Conservation (phyloP, 37 sponge, comb jelly and placozoan genomes). For the Haliclona indistincta region DNA sequence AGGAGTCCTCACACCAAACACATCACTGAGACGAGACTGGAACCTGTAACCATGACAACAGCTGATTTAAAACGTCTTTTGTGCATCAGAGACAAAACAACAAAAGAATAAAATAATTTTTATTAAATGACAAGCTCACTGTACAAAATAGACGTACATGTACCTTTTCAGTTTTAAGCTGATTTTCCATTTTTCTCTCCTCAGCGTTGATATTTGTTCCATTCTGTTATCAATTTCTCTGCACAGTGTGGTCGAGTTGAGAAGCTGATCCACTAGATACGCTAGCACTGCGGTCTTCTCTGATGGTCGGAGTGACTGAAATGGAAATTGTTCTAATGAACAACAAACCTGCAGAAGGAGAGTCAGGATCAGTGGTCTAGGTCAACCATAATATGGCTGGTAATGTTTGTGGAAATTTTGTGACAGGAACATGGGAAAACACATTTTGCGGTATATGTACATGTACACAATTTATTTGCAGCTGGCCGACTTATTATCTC, state of each 20-base stretch:
- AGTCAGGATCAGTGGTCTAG: neutral
- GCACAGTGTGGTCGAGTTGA: slow-evolving; percentile 48
- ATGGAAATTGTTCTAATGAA: slow-evolving; percentile 25
- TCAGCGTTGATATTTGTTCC: slow-evolving; percentile 62
- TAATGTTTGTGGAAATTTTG: no score
- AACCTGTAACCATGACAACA: slow-evolving; percentile 38
- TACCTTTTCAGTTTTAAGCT: slow-evolving; percentile 80
- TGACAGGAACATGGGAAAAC: neutral
- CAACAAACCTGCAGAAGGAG: slow-evolving; percentile 17
- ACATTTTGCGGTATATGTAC: neutral
- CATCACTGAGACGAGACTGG: slow-evolving; percentile 33
- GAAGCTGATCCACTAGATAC: slow-evolving; percentile 61
- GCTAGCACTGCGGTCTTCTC: slow-evolving; percentile 56
- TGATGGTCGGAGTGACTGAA: slow-evolving; percentile 50
- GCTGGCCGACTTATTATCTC: no score
- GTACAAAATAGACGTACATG: no score
- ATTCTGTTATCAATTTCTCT: slow-evolving; percentile 74
- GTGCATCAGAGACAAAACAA: no score
- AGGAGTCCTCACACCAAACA: slow-evolving; percentile 28
- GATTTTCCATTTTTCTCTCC: slow-evolving; percentile 89
- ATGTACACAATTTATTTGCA: neutral
- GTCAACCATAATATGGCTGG: no score
- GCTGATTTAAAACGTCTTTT: no score
- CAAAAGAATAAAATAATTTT: no score
- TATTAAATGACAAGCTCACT: no score